Evolutionary conservation across 2,113 vertebrate genomes (phyloP), one percentile per base, ranked within the genome.

Genomic region (Stomatorhinus ivindoensis): DNA sequence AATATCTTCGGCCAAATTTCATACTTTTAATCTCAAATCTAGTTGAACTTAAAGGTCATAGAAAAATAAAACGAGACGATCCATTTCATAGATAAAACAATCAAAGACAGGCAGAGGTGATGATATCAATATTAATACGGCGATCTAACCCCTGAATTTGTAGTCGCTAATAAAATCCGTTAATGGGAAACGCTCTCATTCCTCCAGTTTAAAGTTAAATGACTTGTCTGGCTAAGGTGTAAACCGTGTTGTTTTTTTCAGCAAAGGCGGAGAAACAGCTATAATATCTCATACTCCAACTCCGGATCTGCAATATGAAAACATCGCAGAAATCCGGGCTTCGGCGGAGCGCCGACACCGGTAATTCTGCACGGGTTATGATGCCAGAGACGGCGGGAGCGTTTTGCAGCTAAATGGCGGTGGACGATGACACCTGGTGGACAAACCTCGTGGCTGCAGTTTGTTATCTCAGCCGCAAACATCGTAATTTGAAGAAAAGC

Each of bases 121-220:
- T 47, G 44, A 86, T 50, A 27, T 15, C 44, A 47, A 86, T 48
- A 86, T 50, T 48, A 50, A 86, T 50, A 48, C 10, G 27, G 5
- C 24, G 15, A 42, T 86, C 24, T 86, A 47, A 27, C 4, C 11
- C 11, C 73, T 19, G 73, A 47, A 50, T 90, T 92, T 89, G 89
- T 93, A 94, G 93, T 95, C 95, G 94, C 95, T 95, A 93, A 61
- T 91, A 92, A 95, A 94, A 93, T 93, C 93, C 93, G 93, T 93
- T 94, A 92, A 31, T 17, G 31, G 50, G 87, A 46, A 88, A 27
- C 47, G 19, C 15, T 21, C 92, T 44, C 90, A 92, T 93, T 91
- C 91, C 92, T 94, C 89, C 84, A 61, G 11, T 15, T 90, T 90
- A 89, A 94, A 93, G 95, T 95, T 93, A 90, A 58, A 91, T 94